phyloP scores from a whole-genome alignment of 2,888 invertebrate species.

The Agrochola circellaris region DNA sequence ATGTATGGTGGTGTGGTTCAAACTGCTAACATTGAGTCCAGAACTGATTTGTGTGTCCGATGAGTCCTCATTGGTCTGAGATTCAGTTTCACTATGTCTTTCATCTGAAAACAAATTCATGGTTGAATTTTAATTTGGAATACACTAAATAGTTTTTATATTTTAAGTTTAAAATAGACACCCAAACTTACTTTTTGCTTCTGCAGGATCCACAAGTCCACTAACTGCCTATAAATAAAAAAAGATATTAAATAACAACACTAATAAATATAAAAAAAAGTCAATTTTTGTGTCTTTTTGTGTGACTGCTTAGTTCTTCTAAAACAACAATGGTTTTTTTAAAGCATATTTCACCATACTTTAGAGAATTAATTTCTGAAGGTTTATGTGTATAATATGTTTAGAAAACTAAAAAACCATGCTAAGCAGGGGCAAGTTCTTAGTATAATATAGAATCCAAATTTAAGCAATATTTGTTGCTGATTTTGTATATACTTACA shows the following conservation, averaged over 20 bases:
- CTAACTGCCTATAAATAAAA: constrained; percentile 93
- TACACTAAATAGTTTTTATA: not conserved
- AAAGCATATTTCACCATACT: not conserved
- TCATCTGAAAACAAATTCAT: constrained; percentile 90
- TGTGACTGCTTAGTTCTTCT: not conserved
- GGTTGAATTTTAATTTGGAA: constrained; percentile 6
- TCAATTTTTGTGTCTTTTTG: not conserved
- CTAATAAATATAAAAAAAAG: not conserved
- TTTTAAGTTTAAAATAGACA: constrained; percentile 10
- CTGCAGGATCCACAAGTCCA: constrained; percentile 94
- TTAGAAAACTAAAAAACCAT: too few species aligned
- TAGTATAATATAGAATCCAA: constrained; percentile 1
- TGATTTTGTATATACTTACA: constrained; percentile 88
- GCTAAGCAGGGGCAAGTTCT: not conserved
- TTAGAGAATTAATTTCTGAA: not conserved
- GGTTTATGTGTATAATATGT: too few species aligned
- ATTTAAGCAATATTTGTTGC: not conserved
- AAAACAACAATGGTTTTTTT: not conserved
- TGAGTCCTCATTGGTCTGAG: constrained; percentile 94
- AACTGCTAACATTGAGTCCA: constrained; percentile 83
- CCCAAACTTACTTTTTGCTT: constrained; percentile 94
- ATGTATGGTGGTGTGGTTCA: constrained; percentile 88
- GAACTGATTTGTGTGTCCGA: constrained; percentile 92
- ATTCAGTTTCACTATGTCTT: constrained; percentile 96
- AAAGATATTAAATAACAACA: not conserved